phyloP scores from a whole-genome alignment of 1,140 invertebrate genomes.

The Capitella teleta region DNA sequence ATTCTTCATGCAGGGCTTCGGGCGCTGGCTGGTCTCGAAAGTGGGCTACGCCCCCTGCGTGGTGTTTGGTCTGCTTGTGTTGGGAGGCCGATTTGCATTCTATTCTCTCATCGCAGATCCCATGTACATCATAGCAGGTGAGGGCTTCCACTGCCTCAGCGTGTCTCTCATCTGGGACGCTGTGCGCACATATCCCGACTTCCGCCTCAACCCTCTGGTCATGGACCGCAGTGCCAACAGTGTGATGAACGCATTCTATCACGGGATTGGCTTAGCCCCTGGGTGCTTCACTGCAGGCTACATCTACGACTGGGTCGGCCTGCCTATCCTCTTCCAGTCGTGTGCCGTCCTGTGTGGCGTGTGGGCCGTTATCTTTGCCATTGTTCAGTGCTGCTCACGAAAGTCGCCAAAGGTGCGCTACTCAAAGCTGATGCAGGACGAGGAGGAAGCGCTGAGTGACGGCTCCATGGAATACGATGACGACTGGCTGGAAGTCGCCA shows the following conservation, averaged over 20 bases:
- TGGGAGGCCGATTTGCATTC: conserved; percentile 21
- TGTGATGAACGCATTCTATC: conserved; percentile 29
- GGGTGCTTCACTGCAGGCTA: conserved; percentile 27
- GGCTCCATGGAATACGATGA: neutral
- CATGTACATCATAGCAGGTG: conserved; percentile 28
- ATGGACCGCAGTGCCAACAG: conserved; percentile 27
- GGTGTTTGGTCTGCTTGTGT: conserved; percentile 18
- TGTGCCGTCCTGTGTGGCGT: conserved; percentile 17
- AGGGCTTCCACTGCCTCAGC: conserved; percentile 28
- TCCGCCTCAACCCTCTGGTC: conserved; percentile 22
- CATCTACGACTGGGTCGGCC: conserved; percentile 22
- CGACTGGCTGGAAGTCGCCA: conserved; percentile 2
- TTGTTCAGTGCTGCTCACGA: conserved; percentile 23
- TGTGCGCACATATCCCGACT: conserved; percentile 27
- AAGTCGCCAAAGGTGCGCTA: conserved; percentile 10
- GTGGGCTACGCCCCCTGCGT: conserved; percentile 24
- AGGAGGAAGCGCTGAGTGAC: neutral
- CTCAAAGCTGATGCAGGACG: neutral
- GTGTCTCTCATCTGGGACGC: conserved; percentile 35
- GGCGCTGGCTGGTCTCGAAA: conserved; percentile 20
- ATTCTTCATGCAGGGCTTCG: conserved; percentile 29
- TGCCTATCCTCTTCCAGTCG: conserved; percentile 21
- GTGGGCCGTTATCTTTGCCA: conserved; percentile 25
- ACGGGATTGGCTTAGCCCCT: conserved; percentile 27
- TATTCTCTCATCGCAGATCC: conserved; percentile 28